Evolutionary conservation across 2,888 invertebrate genomes (phyloP).

Genomic region (Macrostomum cliftonense): DNA sequence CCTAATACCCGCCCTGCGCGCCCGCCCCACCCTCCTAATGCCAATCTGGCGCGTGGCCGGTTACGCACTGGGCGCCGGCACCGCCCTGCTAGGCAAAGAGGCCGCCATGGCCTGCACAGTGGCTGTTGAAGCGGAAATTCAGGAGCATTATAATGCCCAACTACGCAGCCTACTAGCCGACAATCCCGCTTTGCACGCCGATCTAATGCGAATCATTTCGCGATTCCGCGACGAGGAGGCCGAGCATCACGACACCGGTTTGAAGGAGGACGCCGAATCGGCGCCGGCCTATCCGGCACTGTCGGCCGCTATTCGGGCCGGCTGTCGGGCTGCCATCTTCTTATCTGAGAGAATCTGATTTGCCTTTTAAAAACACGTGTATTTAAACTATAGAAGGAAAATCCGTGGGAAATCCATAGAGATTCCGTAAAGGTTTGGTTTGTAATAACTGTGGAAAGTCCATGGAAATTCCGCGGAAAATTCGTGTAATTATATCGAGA

Average conservation of each 20-base stretch:
- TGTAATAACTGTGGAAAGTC: too few relatives aligned
- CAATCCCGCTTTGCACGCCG: conserved; percentile 50
- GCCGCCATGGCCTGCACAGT: conserved; percentile 99
- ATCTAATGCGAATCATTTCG: conserved; percentile 54
- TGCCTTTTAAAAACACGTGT: too few relatives aligned
- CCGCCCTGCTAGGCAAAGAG: conserved; percentile 77
- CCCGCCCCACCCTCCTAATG: conserved; percentile 66
- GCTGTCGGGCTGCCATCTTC: conserved; percentile 78
- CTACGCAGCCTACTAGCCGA: conserved; percentile 57
- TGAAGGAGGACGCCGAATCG: conserved; percentile 77
- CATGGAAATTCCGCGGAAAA: too few relatives aligned
- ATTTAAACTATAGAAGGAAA: too few relatives aligned
- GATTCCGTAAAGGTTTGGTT: too few relatives aligned
- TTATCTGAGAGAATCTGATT: conserved; percentile 62
- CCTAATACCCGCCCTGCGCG: conserved; percentile 65
- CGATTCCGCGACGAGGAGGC: conserved; percentile 87
- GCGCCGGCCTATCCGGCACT: conserved; percentile 72
- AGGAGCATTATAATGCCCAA: conserved; percentile 92
- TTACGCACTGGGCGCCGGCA: conserved; percentile 55
- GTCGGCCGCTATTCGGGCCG: conserved; percentile 64
- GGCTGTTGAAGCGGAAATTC: conserved; percentile 90
- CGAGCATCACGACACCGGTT: conserved; percentile 84
- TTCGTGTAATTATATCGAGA: too few relatives aligned
- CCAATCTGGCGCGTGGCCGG: conserved; percentile 90
- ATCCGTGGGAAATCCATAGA: too few relatives aligned